These are phyloP conservation scores for Platichthys flesus DNA, from an alignment of 2,113 vertebrate species.

Conservation along the genomic window DNA sequence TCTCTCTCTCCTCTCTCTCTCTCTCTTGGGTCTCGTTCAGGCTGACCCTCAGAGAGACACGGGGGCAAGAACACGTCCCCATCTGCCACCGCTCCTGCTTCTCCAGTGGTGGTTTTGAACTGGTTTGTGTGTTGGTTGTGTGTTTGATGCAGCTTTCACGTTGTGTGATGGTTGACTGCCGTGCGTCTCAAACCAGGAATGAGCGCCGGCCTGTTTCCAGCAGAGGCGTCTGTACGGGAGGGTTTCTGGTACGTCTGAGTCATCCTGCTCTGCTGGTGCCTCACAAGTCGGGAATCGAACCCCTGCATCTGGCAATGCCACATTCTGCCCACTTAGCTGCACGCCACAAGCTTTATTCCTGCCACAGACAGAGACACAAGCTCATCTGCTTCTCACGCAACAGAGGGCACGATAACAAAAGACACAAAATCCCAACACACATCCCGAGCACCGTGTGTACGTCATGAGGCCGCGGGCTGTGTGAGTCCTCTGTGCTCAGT, in stretches of 20 bases:
- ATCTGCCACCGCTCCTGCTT: slow-evolving; percentile 25
- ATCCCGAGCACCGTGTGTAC: slow-evolving; percentile 24
- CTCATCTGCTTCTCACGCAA: too few relatives aligned
- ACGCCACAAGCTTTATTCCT: slow-evolving; percentile 28
- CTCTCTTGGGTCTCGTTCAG: not conserved
- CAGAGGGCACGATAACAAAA: slow-evolving; percentile 17
- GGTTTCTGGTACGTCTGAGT: slow-evolving; percentile 18
- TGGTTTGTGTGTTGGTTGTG: slow-evolving; percentile 47
- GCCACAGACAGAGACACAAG: slow-evolving; percentile 11
- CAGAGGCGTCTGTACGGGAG: slow-evolving; percentile 4
- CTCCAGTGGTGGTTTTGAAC: slow-evolving; percentile 34
- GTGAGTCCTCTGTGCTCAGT: slow-evolving; percentile 53
- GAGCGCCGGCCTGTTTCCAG: slow-evolving; percentile 34
- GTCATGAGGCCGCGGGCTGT: slow-evolving; percentile 10
- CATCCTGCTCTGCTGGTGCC: slow-evolving; percentile 43
- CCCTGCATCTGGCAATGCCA: slow-evolving; percentile 17
- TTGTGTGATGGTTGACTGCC: slow-evolving; percentile 71
- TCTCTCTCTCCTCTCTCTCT: too few relatives aligned
- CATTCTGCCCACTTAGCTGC: slow-evolving; percentile 23
- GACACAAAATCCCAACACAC: slow-evolving; percentile 23
- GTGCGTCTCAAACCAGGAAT: slow-evolving; percentile 35
- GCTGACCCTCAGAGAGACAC: not conserved
- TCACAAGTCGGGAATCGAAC: slow-evolving; percentile 22
- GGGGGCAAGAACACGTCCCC: not conserved
- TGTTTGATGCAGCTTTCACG: slow-evolving; percentile 54